Evolutionary conservation across 1,140 invertebrate species (phyloP), one percentile per base, ranked within the genome.

Genomic region (Drosophila tropicalis): DNA sequence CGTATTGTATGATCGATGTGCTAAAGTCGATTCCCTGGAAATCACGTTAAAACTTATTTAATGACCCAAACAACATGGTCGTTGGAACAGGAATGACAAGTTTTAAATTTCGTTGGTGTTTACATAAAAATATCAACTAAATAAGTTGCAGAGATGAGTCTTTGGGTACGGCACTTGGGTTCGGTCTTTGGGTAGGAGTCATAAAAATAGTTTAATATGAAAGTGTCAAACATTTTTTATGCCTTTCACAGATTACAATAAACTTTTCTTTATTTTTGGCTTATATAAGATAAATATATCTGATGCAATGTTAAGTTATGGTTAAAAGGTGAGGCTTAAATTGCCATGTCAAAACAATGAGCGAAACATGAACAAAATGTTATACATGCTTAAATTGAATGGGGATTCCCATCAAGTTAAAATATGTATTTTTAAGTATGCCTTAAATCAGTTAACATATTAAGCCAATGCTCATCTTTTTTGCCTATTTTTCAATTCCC

Each of bases 1-100:
- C 79, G 76, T 79, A 87, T 86, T 82, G 76, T 82, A 87, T 85
- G 82, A 85, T 81, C 71, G 79, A 86, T 85, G 82, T 76, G 44
- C 44, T 56, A 62, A 56, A 25, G 56, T 67, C 22, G 40, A 70
- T 79, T 87, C 79, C 63, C 61, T 25, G 63, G 75, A 82, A 82
- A 79, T 79, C 71, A 86, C 82, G 67, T 68, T 5, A 81, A 70
- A 41, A 74, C 57, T 62, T 62, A 79, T 67, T 65, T 75, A 75
- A 77, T 77, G 66, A 78, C 71, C 67, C 51, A 55, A 62, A n/a
- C 63, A 56, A 5, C 40, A 40, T 41, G 17, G 7, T 66, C 63
- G 17, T 2, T 63, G 60, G 15, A 82, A 86, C 83, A 82, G 79
- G 82, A 82, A 34, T 86, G 75, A 76, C 83, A 55, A 82, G 83